Conservation (phyloP, 2,797 vertebrate species). For the Acanthurus leucopareius region DNA sequence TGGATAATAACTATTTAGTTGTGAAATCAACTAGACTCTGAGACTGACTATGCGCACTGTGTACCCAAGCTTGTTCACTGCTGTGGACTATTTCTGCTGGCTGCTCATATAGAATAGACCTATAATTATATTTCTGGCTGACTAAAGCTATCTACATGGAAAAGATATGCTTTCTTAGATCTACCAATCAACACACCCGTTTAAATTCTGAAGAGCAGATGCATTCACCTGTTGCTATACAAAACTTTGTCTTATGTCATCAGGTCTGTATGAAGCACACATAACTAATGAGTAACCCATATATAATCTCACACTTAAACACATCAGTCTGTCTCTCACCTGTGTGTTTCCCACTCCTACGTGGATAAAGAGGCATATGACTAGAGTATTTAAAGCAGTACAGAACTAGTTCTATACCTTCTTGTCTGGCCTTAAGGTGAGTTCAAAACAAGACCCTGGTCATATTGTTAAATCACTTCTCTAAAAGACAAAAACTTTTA, state of each 20-base stretch:
- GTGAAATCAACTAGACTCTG: no score
- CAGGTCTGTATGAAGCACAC: background rate
- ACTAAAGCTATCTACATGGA: no score
- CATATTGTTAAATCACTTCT: background rate
- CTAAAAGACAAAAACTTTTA: background rate
- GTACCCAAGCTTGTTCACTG: background rate
- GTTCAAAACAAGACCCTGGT: background rate
- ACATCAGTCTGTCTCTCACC: conserved; percentile 33
- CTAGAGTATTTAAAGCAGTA: conserved; percentile 30
- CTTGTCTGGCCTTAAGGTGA: conserved; percentile 50
- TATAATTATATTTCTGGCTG: background rate
- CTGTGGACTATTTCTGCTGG: background rate
- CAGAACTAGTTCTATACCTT: background rate
- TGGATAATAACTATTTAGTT: no score
- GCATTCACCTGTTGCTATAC: no score
- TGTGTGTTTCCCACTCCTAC: conserved; percentile 64
- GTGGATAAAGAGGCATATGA: background rate
- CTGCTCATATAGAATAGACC: background rate
- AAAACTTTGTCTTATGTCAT: no score
- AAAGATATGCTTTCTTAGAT: no score
- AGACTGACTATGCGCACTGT: no score
- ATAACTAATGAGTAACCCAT: background rate
- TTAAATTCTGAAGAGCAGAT: background rate
- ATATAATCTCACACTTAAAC: background rate
- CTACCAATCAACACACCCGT: background rate